phyloP scores from a whole-genome alignment of 2,888 invertebrate species.

The Calameuta idolon region DNA sequence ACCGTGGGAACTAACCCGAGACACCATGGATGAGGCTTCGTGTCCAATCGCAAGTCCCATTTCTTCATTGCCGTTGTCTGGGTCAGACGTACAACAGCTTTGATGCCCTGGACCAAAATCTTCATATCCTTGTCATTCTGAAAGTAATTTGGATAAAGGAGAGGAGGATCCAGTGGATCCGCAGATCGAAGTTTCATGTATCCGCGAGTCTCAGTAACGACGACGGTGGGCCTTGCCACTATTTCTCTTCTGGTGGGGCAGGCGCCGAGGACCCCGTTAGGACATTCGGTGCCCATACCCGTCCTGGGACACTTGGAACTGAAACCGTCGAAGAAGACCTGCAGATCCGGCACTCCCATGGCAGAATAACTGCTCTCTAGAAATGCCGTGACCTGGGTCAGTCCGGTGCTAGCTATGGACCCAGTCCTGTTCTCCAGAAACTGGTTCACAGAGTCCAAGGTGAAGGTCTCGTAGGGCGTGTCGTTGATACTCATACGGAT shows the following conservation, averaged over 20 bases:
- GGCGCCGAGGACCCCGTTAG: constrained; percentile 39
- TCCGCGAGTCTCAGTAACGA: constrained; percentile 67
- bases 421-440: constrained; percentile 61
- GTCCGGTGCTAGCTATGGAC: constrained; percentile 64
- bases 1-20: constrained; percentile 54
- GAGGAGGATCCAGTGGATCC: constrained; percentile 76
- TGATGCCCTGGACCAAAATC: constrained; percentile 72
- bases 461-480: constrained; percentile 50
- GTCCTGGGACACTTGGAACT: constrained; percentile 57
- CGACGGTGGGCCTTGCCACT: constrained; percentile 55
- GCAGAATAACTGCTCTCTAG: constrained; percentile 58
- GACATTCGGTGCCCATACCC: constrained; percentile 51
- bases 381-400: constrained; percentile 65
- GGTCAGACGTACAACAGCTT: constrained; percentile 71
- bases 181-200: constrained; percentile 73
- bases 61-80: constrained; percentile 72
- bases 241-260: constrained; percentile 61
- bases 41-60: constrained; percentile 72
- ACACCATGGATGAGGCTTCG: constrained; percentile 71
- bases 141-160: constrained; percentile 81
- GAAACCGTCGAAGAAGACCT: constrained; percentile 67
- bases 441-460: constrained; percentile 55
- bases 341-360: constrained; percentile 62
- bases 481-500: constrained; percentile 55
- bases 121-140: constrained; percentile 73